A percentile compares a stretch with the other conserved stretches of the same genome.
phyloP scores from a whole-genome alignment of 2,888 invertebrate genomes.

The Mylabris sibirica region DNA sequence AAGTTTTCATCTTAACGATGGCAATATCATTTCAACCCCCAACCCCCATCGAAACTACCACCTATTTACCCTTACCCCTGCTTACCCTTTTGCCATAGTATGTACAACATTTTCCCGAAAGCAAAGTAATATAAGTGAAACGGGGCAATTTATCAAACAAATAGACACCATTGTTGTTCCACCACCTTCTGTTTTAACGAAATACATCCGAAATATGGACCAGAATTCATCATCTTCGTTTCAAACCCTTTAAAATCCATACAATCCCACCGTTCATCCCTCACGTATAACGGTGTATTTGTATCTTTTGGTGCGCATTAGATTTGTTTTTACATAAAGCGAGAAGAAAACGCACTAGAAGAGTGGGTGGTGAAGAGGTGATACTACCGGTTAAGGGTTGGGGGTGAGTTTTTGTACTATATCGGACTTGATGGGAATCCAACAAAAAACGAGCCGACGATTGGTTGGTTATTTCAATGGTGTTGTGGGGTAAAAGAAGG shows the following conservation, averaged over 20 bases:
- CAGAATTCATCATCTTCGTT: constrained; percentile 60
- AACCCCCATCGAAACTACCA: neutral
- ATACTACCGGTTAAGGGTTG: neutral
- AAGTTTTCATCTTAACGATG: constrained; percentile 34
- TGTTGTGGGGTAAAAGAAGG: neutral
- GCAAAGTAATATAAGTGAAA: constrained; percentile 59
- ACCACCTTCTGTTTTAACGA: constrained; percentile 52
- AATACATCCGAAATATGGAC: constrained; percentile 58
- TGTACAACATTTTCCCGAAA: neutral
- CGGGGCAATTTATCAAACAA: constrained; percentile 61
- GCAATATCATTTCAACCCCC: constrained; percentile 13
- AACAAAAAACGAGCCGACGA: constrained; percentile 11
- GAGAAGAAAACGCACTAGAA: constrained; percentile 10
- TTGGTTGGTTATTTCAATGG: neutral
- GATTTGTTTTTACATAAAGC: constrained; percentile 18
- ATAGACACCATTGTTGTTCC: constrained; percentile 59
- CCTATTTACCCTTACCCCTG: neutral
- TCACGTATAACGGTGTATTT: constrained; percentile 22
- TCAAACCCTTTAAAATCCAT: constrained; percentile 48
- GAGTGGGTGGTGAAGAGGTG: neutral
- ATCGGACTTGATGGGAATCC: constrained; percentile 25
- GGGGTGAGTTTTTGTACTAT: neutral
- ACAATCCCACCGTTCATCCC: constrained; percentile 35
- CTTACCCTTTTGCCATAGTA: too few relatives aligned
- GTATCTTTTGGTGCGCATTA: constrained; percentile 26